These are phyloP conservation scores for Sinelater perroti DNA, from an alignment of 2,888 invertebrate genomes.

Conservation along the genomic window DNA sequence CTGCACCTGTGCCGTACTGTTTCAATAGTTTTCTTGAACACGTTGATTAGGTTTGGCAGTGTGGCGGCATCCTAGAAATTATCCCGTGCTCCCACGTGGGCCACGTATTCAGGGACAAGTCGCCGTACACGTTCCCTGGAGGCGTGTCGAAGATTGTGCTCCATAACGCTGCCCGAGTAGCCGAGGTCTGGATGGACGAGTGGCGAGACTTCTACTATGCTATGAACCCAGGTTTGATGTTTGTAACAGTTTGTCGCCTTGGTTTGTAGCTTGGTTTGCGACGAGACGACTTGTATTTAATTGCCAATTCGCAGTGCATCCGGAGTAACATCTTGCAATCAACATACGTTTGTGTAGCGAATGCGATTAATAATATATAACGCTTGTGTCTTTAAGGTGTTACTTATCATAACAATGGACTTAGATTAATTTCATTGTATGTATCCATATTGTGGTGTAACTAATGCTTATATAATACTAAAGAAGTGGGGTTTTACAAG, in stretches of 20 bases:
- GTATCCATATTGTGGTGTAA: too few species aligned
- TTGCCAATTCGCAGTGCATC: conserved; percentile 5
- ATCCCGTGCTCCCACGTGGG: conserved; percentile 96
- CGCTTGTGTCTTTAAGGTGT: too few species aligned
- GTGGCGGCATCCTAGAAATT: conserved; percentile 94
- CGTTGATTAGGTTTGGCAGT: conserved; percentile 87
- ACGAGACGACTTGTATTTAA: conserved; percentile 16
- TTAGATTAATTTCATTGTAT: too few species aligned
- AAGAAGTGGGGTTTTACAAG: too few species aligned
- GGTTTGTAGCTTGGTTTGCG: conserved; percentile 20
- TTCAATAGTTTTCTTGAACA: conserved; percentile 25
- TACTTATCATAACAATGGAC: too few species aligned
- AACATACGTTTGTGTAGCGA: too few species aligned
- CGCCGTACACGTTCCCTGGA: conserved; percentile 99
- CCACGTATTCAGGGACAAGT: conserved; percentile 97
- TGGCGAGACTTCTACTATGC: conserved; percentile 99
- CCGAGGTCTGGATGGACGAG: conserved; percentile 99
- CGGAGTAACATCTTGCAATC: too few species aligned
- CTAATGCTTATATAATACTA: too few species aligned
- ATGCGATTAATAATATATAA: too few species aligned
- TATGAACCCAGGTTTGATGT: conserved; percentile 92
- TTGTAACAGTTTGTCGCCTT: conserved; percentile 64
- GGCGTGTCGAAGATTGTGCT: conserved; percentile 96
- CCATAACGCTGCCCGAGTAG: conserved; percentile 97
- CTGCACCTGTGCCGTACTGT: conserved; percentile 14